Conservation (phyloP, 2,797 vertebrate genomes). For the Trachurus trachurus region DNA sequence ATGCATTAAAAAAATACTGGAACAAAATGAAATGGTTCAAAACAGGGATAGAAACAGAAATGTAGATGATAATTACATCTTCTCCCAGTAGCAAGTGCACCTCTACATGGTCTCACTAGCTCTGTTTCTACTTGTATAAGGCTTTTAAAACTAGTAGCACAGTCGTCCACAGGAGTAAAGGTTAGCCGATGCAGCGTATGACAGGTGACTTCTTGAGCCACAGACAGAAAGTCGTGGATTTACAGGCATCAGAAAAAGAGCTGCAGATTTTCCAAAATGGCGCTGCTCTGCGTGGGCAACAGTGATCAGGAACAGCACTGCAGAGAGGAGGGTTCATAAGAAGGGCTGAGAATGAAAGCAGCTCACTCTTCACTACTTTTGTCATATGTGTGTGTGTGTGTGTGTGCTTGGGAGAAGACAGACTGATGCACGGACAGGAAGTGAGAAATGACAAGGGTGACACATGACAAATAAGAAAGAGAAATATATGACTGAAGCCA, state of each 20-base stretch:
- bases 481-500: conserved; percentile 22
- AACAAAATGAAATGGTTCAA: conserved; percentile 13
- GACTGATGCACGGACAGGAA: not conserved
- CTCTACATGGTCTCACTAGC: conserved; percentile 14
- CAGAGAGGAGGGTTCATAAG: conserved; percentile 67
- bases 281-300: conserved; percentile 76
- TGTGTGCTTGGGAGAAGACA: conserved; percentile 16
- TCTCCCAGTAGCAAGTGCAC: conserved; percentile 39
- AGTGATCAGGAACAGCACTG: conserved; percentile 65
- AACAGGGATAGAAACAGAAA: conserved; percentile 21
- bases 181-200: conserved; percentile 8
- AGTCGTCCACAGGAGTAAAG: not conserved
- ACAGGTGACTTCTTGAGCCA: conserved; percentile 53
- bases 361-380: conserved; percentile 34
- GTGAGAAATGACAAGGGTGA: conserved; percentile 18
- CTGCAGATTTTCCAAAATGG: conserved; percentile 81
- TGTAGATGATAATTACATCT: conserved; percentile 46
- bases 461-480: conserved; percentile 3
- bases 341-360: conserved; percentile 55
- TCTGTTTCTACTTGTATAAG: conserved; percentile 16
- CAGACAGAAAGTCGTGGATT: conserved; percentile 40
- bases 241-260: conserved; percentile 53
- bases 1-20: conserved; percentile 12
- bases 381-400: not conserved
- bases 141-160: conserved; percentile 2